Evolutionary conservation across 2,113 vertebrate species (phyloP).

Genomic region (Puffinus mauretanicus): DNA sequence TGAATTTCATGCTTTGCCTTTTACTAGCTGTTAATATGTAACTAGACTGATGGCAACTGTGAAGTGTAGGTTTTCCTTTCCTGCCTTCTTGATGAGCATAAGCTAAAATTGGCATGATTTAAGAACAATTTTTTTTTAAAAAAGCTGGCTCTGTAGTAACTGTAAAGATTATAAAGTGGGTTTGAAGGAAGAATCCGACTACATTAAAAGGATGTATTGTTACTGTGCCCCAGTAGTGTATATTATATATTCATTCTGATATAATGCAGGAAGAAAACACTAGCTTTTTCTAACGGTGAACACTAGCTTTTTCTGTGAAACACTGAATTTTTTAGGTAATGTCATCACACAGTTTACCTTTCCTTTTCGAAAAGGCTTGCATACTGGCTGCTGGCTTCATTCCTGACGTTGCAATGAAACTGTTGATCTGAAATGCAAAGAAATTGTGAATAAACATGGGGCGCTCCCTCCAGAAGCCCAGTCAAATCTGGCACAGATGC

Average conservation of each 20-base stretch:
- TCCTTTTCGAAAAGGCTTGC: neutral
- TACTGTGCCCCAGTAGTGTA: neutral
- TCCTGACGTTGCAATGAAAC: neutral
- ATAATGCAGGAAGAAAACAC: neutral
- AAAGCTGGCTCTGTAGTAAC: neutral
- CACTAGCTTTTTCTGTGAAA: neutral
- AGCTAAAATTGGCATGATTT: neutral
- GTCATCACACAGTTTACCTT: neutral
- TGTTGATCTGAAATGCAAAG: neutral
- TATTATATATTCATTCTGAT: neutral
- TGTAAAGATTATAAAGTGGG: neutral
- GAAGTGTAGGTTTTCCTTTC: neutral
- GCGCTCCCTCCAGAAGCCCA: neutral
- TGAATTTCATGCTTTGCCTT: conserved; percentile 30
- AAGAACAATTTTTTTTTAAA: neutral
- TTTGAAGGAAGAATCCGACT: neutral
- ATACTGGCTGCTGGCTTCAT: neutral
- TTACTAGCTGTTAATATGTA: conserved; percentile 7
- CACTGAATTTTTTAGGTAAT: neutral
- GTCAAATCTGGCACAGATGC: neutral
- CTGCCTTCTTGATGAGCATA: neutral
- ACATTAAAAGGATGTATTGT: neutral
- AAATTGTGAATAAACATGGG: neutral
- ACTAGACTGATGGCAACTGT: neutral
- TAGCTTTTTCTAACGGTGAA: neutral